These are phyloP conservation scores for Phalanger gymnotis DNA, from an alignment of 2,797 vertebrate genomes.

Conservation along the genomic window DNA sequence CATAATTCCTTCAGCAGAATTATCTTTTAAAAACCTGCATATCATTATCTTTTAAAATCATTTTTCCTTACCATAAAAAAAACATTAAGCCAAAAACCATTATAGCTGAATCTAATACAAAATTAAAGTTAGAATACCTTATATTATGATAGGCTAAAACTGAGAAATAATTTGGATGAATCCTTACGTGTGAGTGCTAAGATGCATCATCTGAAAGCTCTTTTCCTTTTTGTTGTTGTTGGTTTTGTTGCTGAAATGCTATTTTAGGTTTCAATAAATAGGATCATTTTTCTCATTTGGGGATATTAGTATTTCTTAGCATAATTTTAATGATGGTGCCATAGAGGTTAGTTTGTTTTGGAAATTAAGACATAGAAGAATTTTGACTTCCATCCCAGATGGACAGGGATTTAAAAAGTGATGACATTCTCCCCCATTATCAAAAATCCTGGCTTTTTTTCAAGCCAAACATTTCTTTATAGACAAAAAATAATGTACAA, in stretches of 20 bases:
- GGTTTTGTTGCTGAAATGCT: neutral
- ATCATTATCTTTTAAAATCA: neutral
- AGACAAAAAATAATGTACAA: neutral
- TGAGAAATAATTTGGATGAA: neutral
- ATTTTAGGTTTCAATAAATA: neutral
- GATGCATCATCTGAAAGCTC: neutral
- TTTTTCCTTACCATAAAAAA: neutral
- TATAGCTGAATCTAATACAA: neutral
- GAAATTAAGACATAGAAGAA: neutral
- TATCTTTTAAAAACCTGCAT: neutral
- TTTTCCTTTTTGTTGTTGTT: neutral
- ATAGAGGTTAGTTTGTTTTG: neutral
- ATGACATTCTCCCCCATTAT: neutral
- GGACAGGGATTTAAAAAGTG: neutral
- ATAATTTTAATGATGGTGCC: neutral
- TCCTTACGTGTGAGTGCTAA: neutral
- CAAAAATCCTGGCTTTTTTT: neutral
- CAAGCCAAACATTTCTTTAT: neutral
- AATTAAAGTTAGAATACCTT: neutral
- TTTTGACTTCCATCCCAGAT: neutral
- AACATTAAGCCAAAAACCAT: neutral
- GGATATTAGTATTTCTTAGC: neutral
- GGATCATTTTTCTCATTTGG: conserved; percentile 6
- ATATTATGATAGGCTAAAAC: neutral
- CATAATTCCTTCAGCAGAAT: neutral